Base-by-base conservation (phyloP, 1,140 invertebrate species). In the Procambarus virginalis region DNA sequence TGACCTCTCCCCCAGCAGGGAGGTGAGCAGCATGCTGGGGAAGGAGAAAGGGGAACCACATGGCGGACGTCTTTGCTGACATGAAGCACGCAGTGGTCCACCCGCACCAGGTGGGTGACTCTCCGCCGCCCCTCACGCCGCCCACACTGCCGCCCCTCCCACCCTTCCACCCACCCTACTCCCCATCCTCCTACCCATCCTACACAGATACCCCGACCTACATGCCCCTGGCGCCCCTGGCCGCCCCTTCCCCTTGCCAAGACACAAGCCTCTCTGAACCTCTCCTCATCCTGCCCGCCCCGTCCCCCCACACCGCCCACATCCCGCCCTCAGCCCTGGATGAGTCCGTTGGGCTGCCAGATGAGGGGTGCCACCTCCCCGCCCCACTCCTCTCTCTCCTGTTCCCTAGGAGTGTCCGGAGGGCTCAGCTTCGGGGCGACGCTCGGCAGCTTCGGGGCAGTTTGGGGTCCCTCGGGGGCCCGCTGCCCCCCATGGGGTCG, bases 41-140 rank as follows among this genome's bases (percentile, higher is more conserved):
- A 91, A 91, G 89, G 92, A 91, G 55, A 86, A 90, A 46, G 89
- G 89, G 14, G 94, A 95, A 95, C 22, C 95, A 96, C 93, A 96
- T 97, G 84, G 97, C 97, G 2, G 97, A 98, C 93, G 97, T 97
- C 45, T 95, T 95, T 98, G 48, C 94, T 98, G 87, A 97, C 97
- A 0, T 98, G 88, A 98, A 98, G 94, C 97, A 98, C 93, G 97
- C 97, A 0, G 97, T 98, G 14, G 96, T 97, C 14, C 97, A 97
- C 94, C 96, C 96, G 10, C 96, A 95, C 91, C 95, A 94, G 93
- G 94, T 91, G 93, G 91, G 34, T 93, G 93, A 82, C 88, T 93
- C 73, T 45, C 79, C 91, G 60, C 83, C 89, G 46, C 89, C 86
- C 60, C 60, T 70, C 78, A 91, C 84, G 64, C 78, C 49, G 77